A percentile compares a stretch with the other conserved stretches of the same genome.
Evolutionary conservation across 2,888 invertebrate species (phyloP).

Genomic region (Macrophya annulata): DNA sequence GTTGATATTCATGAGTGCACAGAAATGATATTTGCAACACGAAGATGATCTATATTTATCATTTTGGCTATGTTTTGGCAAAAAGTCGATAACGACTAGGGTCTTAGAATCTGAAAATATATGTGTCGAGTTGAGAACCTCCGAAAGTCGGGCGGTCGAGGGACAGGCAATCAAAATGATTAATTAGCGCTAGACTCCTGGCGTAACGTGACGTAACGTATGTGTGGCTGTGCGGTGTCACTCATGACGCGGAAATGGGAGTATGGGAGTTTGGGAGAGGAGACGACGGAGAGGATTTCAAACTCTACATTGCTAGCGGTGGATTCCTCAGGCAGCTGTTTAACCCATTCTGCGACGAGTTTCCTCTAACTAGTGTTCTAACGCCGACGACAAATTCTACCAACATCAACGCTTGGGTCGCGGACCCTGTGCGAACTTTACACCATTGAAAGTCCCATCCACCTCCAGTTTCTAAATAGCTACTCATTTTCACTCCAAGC

Average conservation of each 20-base stretch:
- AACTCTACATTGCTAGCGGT: slow-evolving; percentile 18
- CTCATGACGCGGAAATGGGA: slow-evolving; percentile 21
- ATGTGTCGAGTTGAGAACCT: slow-evolving; percentile 39
- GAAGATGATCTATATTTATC: neutral
- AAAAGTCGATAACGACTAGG: neutral
- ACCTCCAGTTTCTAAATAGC: neutral
- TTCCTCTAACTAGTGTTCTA: slow-evolving; percentile 25
- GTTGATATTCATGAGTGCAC: neutral
- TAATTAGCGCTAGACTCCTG: slow-evolving; percentile 44
- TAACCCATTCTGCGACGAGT: slow-evolving; percentile 1
- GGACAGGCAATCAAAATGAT: slow-evolving; percentile 56
- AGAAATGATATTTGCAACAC: neutral
- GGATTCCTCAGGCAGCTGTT: slow-evolving; percentile 33
- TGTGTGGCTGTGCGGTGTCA: slow-evolving; percentile 52
- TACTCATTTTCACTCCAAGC: neutral
- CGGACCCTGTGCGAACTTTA: neutral
- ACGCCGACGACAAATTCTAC: neutral
- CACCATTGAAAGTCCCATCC: neutral
- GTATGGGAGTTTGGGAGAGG: slow-evolving; percentile 19
- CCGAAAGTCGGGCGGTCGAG: slow-evolving; percentile 31
- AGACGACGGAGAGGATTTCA: slow-evolving; percentile 18
- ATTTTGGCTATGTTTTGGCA: neutral
- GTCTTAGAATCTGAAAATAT: neutral
- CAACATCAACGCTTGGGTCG: neutral
- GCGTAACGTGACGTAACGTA: slow-evolving; percentile 52